Percentiles rank a stretch among this genome's conserved stretches.
Conservation (phyloP, 1,140 invertebrate species). For the Vanessa tameamea region DNA sequence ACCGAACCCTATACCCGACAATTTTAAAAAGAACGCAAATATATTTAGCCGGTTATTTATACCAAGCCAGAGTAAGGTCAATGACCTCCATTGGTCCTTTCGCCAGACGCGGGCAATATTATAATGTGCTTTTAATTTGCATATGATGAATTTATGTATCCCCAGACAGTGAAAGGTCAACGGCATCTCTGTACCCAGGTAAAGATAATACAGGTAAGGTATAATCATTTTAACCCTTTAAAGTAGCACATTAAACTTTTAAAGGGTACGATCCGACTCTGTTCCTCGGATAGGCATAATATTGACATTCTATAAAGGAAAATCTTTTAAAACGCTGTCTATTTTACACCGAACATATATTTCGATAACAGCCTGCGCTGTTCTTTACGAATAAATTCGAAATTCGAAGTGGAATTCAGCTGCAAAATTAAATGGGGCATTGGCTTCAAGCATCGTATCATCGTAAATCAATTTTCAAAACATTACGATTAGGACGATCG, state of each 20-base stretch:
- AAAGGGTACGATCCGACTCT: background rate
- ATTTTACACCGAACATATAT: too few species aligned
- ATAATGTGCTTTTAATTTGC: slow-evolving; percentile 24
- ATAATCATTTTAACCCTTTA: slow-evolving; percentile 1
- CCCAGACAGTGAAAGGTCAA: slow-evolving; percentile 17
- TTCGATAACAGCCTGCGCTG: too few species aligned
- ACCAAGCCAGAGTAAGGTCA: background rate
- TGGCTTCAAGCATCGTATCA: too few species aligned
- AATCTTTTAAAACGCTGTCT: too few species aligned
- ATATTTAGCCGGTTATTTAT: slow-evolving; percentile 16
- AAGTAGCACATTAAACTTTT: background rate
- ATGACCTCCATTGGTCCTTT: background rate
- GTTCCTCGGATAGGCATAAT: background rate
- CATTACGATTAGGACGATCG: too few species aligned
- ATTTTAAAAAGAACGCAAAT: slow-evolving; percentile 11
- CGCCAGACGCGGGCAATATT: slow-evolving; percentile 11
- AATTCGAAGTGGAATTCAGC: too few species aligned
- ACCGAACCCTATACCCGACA: background rate
- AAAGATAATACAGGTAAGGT: background rate
- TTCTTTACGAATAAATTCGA: too few species aligned
- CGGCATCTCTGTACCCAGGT: slow-evolving; percentile 6
- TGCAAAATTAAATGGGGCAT: too few species aligned
- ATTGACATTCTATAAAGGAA: background rate
- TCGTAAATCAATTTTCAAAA: too few species aligned
- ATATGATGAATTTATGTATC: slow-evolving; percentile 25